These are phyloP conservation scores for Lordiphosa fenestrarum DNA, from an alignment of 2,888 invertebrate species.

Conservation along the genomic window DNA sequence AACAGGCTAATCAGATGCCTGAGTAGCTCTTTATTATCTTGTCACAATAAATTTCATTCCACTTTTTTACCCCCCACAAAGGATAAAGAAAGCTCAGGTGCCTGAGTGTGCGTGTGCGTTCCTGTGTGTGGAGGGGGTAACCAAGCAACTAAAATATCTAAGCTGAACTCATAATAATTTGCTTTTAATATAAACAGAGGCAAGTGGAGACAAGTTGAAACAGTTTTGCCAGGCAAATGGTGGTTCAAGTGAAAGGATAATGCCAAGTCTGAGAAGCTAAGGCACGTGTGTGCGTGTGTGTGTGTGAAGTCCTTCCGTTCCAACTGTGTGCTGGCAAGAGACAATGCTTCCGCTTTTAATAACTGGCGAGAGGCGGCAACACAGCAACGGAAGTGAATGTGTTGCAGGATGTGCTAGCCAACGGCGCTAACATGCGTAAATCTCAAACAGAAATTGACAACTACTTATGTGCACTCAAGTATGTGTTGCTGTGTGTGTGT, in stretches of 20 bases:
- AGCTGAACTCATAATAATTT: conserved; percentile 49
- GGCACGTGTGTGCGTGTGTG: conserved; percentile 5
- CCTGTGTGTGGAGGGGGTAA: conserved; percentile 1
- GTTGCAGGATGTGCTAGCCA: conserved; percentile 39
- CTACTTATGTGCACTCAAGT: conserved; percentile 48
- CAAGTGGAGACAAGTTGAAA: conserved; percentile 14
- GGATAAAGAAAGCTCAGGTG: background rate
- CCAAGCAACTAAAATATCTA: conserved; percentile 18
- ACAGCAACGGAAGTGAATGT: background rate
- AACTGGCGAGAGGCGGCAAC: conserved; percentile 25
- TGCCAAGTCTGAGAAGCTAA: conserved; percentile 28
- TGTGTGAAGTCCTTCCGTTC: conserved; percentile 25
- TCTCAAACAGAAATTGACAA: conserved; percentile 57
- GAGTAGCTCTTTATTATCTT: no score
- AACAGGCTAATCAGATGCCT: no score
- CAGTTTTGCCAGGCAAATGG: conserved; percentile 39
- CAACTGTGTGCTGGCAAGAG: conserved; percentile 10
- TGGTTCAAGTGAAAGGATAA: conserved; percentile 54
- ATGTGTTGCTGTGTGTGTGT: background rate
- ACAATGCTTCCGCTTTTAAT: conserved; percentile 58
- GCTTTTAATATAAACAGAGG: conserved; percentile 23
- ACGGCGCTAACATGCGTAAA: conserved; percentile 47
- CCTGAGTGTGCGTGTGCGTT: conserved; percentile 3
- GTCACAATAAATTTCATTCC: background rate
- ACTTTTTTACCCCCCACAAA: background rate